Conservation (phyloP, 2,888 invertebrate species). For the Athrips mouffetella region DNA sequence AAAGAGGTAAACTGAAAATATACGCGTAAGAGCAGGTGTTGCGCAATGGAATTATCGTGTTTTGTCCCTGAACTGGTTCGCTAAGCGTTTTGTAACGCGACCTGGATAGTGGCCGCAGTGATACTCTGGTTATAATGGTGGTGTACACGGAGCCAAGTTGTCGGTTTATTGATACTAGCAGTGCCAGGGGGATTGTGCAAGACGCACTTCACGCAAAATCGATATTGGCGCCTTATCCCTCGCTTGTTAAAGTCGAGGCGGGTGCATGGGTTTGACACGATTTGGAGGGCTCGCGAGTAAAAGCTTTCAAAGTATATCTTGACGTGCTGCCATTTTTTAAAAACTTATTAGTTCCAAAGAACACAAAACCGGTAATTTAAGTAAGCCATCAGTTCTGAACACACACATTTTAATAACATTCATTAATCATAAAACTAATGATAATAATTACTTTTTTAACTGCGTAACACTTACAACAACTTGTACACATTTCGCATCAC, state of each 20-base stretch:
- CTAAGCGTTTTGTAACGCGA: slow-evolving; percentile 62
- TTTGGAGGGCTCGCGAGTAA: not conserved
- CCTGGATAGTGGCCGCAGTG: slow-evolving; percentile 56
- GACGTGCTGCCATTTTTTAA: no score
- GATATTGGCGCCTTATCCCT: slow-evolving; percentile 25
- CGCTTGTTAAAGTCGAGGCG: not conserved
- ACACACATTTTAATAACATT: slow-evolving; percentile 16
- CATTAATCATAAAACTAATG: slow-evolving; percentile 5
- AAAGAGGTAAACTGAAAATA: slow-evolving; percentile 25
- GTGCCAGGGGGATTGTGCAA: slow-evolving; percentile 6
- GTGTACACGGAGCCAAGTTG: not conserved
- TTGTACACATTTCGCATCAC: not conserved
- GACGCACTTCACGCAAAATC: slow-evolving; percentile 32
- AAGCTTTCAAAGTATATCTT: not conserved
- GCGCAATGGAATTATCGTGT: slow-evolving; percentile 58
- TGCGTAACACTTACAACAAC: not conserved
- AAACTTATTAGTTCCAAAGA: not conserved
- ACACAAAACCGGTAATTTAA: not conserved
- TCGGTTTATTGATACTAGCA: slow-evolving; percentile 4
- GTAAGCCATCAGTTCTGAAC: not conserved
- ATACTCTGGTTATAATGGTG: slow-evolving; percentile 19
- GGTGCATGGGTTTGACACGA: not conserved
- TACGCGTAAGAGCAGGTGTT: slow-evolving; percentile 40
- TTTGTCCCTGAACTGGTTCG: slow-evolving; percentile 69
- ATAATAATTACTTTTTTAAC: not conserved